Evolutionary conservation across 1,140 invertebrate species (phyloP).

Genomic region (roundworm (Caenorhabditis elegans)): WBcel235 BX284602.5:8812001-8812500

Average conservation of each 20-base stretch:
- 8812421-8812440: constrained; percentile 24
- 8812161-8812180: constrained; percentile 95
- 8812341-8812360: neutral
- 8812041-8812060: constrained; percentile 98
- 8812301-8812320: neutral
- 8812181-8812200: constrained; percentile 98
- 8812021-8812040: constrained; percentile 92
- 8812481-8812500: neutral
- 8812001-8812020: constrained; percentile 90
- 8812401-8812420: constrained; percentile 19
- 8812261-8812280: neutral
- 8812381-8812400: constrained; percentile 24
- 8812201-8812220: constrained; percentile 84
- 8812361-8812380: neutral
- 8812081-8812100: constrained; percentile 94
- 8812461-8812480: neutral
- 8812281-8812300: neutral
- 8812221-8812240: constrained; percentile 68
- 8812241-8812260: constrained; percentile 60
- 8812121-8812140: constrained; percentile 75
- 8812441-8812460: neutral
- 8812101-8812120: constrained; percentile 99
- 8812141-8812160: constrained; percentile 69
- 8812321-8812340: neutral
- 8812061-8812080: constrained; percentile 99